A percentile compares a stretch with the other conserved stretches of the same genome.
Conservation (phyloP, 1,140 invertebrate species). For the Aplysia californica region DNA sequence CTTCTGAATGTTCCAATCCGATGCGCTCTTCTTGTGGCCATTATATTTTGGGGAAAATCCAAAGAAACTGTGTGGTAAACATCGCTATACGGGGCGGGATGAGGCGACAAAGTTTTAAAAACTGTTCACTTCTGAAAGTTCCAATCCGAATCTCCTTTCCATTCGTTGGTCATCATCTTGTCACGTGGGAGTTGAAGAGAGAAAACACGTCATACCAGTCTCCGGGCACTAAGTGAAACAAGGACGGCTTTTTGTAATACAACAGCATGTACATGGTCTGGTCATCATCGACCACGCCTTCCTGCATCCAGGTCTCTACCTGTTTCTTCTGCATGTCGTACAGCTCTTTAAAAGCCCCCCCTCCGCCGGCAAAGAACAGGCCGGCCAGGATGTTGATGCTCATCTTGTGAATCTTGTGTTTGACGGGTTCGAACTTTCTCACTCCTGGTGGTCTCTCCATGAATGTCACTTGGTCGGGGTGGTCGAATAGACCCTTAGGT, state of each 20-base stretch:
- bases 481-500: constrained; percentile 9
- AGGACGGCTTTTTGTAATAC: constrained; percentile 15
- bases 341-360: not conserved
- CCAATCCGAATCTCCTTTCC: too few species aligned
- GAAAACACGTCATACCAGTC: constrained; percentile 31
- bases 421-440: not conserved
- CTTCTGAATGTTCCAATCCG: too few species aligned
- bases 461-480: constrained; percentile 17
- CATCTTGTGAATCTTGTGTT: constrained; percentile 17
- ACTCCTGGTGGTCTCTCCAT: constrained; percentile 15
- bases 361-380: constrained; percentile 23
- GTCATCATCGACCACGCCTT: constrained; percentile 30
- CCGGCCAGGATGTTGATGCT: constrained; percentile 26
- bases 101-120: too few species aligned
- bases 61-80: too few species aligned
- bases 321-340: constrained; percentile 23
- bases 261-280: constrained; percentile 27
- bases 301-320: constrained; percentile 19
- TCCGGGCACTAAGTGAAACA: constrained; percentile 25
- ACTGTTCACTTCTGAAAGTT: too few species aligned
- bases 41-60: too few species aligned
- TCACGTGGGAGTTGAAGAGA: constrained; percentile 5
- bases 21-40: too few species aligned
- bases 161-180: too few species aligned
- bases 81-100: too few species aligned